Base-by-base conservation (phyloP, 2,113 vertebrate species). In the Seriola quinqueradiata region DNA sequence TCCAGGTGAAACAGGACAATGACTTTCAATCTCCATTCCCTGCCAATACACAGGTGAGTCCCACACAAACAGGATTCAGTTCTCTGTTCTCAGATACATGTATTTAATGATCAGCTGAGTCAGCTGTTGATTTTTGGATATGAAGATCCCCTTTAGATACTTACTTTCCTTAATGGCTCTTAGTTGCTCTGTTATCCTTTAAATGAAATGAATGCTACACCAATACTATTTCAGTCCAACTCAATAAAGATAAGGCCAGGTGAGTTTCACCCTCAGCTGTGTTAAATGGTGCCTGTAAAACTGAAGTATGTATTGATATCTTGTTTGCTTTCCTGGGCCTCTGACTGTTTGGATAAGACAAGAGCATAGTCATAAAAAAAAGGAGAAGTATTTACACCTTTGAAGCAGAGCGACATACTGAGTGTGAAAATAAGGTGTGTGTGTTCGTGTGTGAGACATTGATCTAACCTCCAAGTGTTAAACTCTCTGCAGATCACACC, bases 41-140 rank as follows among this genome's bases (percentile, higher is more conserved):
- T 78, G 59, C 12, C 64, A 55, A 8, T 16, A 69, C 68, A 70
- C 42, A 85, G 90, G 88, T 92, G 66, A 92, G 89, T 88, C 36
- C 14, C 11, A 12, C n/a, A 48, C 17, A 58, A 19, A 70, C 25
- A 13, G 8, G 4, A 9, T 75, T 36, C 0, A 1, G 1, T 17
- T 40, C 1, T 65, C 34, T 21, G 14, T 19, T 59, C 12, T 28
- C 28, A 38, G 4, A 42, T 19, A 13, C 7, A 10, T 19, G 21
- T 40, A 32, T 17, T 54, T 14, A 28, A 13, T 8, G 25, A 58
- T 58, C 23, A 25, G 4, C 12, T 13, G 34, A 82, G 67, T 71
- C 25, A 28, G 1, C 14, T 36, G 28, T 61, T 42, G 14, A 46
- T 3, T n/a, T 58, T 32, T n/a, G 5, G 40, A 50, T 50, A 19